Evolutionary conservation across 2,797 vertebrate genomes (phyloP), one percentile per base, ranked within the genome.

Genomic region (Otolemur crassicaudatus): DNA sequence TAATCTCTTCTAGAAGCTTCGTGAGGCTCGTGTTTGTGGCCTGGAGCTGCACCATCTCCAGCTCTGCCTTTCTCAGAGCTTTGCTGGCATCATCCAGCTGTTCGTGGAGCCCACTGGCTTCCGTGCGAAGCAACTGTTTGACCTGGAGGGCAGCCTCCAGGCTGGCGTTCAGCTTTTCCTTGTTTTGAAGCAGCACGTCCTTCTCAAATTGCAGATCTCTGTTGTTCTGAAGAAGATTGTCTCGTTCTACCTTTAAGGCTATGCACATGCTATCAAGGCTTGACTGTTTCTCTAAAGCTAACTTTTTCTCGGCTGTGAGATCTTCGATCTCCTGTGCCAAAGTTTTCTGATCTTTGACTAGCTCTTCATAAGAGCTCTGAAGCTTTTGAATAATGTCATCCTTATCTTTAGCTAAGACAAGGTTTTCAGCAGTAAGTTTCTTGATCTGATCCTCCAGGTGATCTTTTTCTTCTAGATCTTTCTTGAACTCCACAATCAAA

Each of bases 1-100:
- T 99, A 17, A 98, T 97, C 92, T 99, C 99, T 46, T 99, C 99
- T 43, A 99, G 97, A 96, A 99, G 98, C 96, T 98, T 97, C 0
- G 98, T 97, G 83, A 99, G 97, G 67, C 98, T 98, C 1, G 40
- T 85, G 67, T 99, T 99, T n/a, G 99, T 98, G 70, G 98, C 98
- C 97, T 99, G 98, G 58, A 99, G 97, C 91, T 99, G 99, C 49
- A 73, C 20, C 0, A 95, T 99, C 90, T 99, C 98, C 40, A 98
- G 97, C 31, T 97, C 80, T 0, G 79, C 97, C 85, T 97, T 98
- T 75, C 98, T 98, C 73, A 99, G 97, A 7, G 99, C 98, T 87
- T 98, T 98, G 87, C 90, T 98, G 5, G 97, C 58, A 8, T 93
- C 53, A 17, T 98, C 96, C 2, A 99, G 97, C 72, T 99, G 98